Conservation (phyloP, 2,888 invertebrate species). For the Acleris holmiana region DNA sequence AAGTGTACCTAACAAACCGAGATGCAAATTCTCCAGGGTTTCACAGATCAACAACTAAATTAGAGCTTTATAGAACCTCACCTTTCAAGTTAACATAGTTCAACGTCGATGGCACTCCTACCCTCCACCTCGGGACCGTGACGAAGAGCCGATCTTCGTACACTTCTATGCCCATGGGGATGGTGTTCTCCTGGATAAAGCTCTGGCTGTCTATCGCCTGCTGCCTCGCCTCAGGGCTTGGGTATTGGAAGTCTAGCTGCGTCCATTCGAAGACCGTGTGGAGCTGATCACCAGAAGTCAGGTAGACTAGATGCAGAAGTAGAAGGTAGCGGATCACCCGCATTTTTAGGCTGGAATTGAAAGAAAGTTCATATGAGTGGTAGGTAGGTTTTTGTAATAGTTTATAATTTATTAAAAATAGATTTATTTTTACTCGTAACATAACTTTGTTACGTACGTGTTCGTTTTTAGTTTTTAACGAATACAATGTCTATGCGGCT, state of each 20-base stretch:
- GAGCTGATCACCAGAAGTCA: slow-evolving; percentile 86
- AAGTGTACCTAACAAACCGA: too few relatives aligned
- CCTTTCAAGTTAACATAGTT: slow-evolving; percentile 89
- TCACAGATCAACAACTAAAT: too few relatives aligned
- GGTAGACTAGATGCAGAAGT: slow-evolving; percentile 66
- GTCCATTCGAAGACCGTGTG: slow-evolving; percentile 90
- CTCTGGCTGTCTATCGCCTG: slow-evolving; percentile 84
- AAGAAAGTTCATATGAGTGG: background rate
- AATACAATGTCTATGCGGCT: too few relatives aligned
- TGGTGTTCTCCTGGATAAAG: slow-evolving; percentile 88
- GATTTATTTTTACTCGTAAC: too few relatives aligned
- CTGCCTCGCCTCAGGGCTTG: slow-evolving; percentile 80
- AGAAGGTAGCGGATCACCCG: slow-evolving; percentile 62
- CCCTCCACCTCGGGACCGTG: slow-evolving; percentile 90
- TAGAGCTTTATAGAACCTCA: slow-evolving; percentile 52
- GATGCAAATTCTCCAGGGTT: too few relatives aligned
- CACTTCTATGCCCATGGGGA: slow-evolving; percentile 90
- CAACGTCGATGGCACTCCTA: slow-evolving; percentile 90
- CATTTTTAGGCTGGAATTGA: slow-evolving; percentile 63
- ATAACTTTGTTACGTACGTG: too few relatives aligned
- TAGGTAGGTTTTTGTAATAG: too few relatives aligned
- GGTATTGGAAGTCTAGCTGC: slow-evolving; percentile 88
- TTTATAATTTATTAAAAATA: too few relatives aligned
- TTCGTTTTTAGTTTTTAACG: too few relatives aligned
- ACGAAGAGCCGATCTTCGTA: slow-evolving; percentile 88